Conservation (phyloP, 2,888 invertebrate species). For the Drosophila histrio region DNA sequence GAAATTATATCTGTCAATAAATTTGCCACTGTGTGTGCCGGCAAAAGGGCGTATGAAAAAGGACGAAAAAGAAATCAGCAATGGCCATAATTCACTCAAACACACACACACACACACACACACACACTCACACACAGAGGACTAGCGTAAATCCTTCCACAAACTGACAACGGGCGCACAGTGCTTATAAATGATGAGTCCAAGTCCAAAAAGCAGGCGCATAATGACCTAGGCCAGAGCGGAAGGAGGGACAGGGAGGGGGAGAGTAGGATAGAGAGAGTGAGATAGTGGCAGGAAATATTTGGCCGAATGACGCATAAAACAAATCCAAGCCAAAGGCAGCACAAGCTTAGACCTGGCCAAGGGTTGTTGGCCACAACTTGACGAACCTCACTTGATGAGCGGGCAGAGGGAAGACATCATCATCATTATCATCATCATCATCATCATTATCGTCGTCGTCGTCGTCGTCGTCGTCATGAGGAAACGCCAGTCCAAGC, state of each 20-base stretch:
- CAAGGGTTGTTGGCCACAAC: slow-evolving; percentile 62
- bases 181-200: slow-evolving; percentile 78
- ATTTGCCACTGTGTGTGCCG: slow-evolving; percentile 72
- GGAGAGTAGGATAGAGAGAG: background rate
- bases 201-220: slow-evolving; percentile 55
- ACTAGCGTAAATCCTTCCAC: slow-evolving; percentile 74
- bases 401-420: slow-evolving; percentile 21
- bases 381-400: slow-evolving; percentile 64
- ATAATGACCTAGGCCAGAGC: slow-evolving; percentile 71
- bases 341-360: slow-evolving; percentile 13
- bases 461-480: slow-evolving; percentile 5
- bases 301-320: slow-evolving; percentile 73
- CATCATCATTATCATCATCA: slow-evolving; percentile 54
- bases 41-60: slow-evolving; percentile 51
- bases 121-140: slow-evolving; percentile 26
- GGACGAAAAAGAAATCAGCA: slow-evolving; percentile 71
- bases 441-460: slow-evolving; percentile 26
- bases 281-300: slow-evolving; percentile 56
- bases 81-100: slow-evolving; percentile 79
- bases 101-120: slow-evolving; percentile 51
- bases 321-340: slow-evolving; percentile 65
- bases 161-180: slow-evolving; percentile 71
- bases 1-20: slow-evolving; percentile 82
- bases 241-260: background rate
- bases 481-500: slow-evolving; percentile 22